Evolutionary conservation across 2,888 invertebrate species (phyloP).

Genomic region (Ommatoiulus sabulosus): DNA sequence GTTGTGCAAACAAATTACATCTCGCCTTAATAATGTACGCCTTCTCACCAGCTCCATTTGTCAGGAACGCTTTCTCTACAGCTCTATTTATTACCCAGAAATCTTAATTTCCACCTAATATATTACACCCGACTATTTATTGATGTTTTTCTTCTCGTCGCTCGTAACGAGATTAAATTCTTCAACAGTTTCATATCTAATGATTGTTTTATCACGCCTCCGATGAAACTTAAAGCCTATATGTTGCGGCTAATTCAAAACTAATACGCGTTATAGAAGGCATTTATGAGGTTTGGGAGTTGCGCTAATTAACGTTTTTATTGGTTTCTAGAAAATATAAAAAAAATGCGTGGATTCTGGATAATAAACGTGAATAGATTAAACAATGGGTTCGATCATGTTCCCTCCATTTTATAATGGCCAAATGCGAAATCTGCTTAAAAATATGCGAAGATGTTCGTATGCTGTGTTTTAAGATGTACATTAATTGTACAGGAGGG

Average conservation of each 20-base stretch:
- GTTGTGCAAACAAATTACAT: conserved; percentile 47
- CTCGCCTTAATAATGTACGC: not conserved
- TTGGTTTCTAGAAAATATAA: not conserved
- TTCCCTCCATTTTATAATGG: too few relatives aligned
- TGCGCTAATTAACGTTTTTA: not conserved
- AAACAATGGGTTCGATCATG: too few relatives aligned
- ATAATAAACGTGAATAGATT: too few relatives aligned
- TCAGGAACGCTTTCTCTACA: not conserved
- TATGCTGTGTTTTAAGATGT: too few relatives aligned
- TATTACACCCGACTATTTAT: conserved; percentile 13
- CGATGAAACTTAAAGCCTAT: not conserved
- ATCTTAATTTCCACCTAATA: conserved; percentile 8
- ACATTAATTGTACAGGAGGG: too few relatives aligned
- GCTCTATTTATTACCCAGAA: conserved; percentile 21
- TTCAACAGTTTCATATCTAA: conserved; percentile 14
- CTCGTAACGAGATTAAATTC: not conserved
- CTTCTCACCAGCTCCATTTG: not conserved
- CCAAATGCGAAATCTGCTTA: too few relatives aligned
- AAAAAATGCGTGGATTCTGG: not conserved
- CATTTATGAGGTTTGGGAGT: not conserved
- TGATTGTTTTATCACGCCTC: not conserved
- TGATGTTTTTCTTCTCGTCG: not conserved
- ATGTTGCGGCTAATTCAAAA: not conserved
- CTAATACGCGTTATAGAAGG: not conserved
- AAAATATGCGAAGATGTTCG: too few relatives aligned